Percentiles rank a stretch among this genome's conserved stretches.
Conservation (phyloP, 2,888 invertebrate genomes). For the Coelinius sp. region DNA sequence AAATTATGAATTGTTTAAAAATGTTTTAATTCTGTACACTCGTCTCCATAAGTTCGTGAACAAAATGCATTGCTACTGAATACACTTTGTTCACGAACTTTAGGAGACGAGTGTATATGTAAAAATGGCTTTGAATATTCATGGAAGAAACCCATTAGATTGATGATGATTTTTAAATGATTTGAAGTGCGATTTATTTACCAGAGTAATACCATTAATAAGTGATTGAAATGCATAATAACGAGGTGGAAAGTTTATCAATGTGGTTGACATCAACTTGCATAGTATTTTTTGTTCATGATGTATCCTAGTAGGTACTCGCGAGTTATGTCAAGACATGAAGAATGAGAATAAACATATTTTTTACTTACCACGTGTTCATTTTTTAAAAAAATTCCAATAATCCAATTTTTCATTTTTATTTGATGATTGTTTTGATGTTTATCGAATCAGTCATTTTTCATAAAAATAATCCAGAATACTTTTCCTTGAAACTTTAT, state of each 20-base stretch:
- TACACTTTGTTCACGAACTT: too few species aligned
- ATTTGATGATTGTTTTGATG: constrained; percentile 12
- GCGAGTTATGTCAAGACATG: constrained; percentile 17
- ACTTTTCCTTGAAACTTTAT: background rate
- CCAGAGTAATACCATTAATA: constrained; percentile 39
- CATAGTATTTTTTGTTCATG: constrained; percentile 22
- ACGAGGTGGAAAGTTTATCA: background rate
- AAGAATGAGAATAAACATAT: constrained; percentile 22
- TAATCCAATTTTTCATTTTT: background rate
- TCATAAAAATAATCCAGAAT: constrained; percentile 22
- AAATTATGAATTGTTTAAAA: too few species aligned
- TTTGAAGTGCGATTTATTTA: background rate
- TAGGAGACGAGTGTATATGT: too few species aligned
- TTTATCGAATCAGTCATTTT: constrained; percentile 1
- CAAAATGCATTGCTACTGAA: too few species aligned
- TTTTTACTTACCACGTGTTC: constrained; percentile 22
- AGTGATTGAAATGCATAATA: constrained; percentile 39
- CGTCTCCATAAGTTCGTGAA: too few species aligned
- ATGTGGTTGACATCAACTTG: constrained; percentile 18
- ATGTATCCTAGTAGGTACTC: constrained; percentile 17
- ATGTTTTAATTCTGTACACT: constrained; percentile 31
- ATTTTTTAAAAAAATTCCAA: background rate
- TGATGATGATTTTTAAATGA: background rate
- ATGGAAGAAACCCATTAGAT: too few species aligned
- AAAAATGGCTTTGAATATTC: constrained; percentile 33